Conservation (phyloP, 2,888 invertebrate species). For the Scelioninae gen. 1 region DNA sequence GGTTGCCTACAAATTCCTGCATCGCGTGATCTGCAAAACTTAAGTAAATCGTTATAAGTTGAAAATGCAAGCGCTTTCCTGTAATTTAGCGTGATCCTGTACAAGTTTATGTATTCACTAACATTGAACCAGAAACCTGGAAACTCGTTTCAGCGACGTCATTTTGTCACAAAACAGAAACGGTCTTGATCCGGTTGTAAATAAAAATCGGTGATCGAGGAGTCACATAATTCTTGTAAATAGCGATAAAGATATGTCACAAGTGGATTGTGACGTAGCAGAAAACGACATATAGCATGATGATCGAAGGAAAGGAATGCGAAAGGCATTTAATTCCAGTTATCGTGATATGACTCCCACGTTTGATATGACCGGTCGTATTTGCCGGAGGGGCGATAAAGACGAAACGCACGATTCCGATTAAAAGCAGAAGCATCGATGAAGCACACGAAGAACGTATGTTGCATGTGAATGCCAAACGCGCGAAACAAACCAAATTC, state of each 20-base stretch:
- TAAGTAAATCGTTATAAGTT: not conserved
- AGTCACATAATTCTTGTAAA: not conserved
- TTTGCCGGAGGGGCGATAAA: conserved; percentile 50
- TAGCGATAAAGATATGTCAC: conserved; percentile 23
- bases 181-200: too few species aligned
- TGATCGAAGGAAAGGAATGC: conserved; percentile 67
- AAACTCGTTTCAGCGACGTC: not conserved
- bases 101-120: not conserved
- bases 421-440: conserved; percentile 52
- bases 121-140: not conserved
- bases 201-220: not conserved
- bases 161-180: too few species aligned
- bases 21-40: not conserved
- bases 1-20: conserved; percentile 7
- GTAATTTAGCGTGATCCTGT: not conserved
- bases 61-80: not conserved
- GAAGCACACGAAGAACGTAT: conserved; percentile 26
- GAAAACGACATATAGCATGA: conserved; percentile 33
- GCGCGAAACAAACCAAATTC: conserved; percentile 32
- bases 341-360: conserved; percentile 35
- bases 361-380: conserved; percentile 42
- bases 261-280: conserved; percentile 29
- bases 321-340: conserved; percentile 61
- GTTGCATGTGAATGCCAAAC: conserved; percentile 31
- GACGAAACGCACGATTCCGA: conserved; percentile 53